Conservation (phyloP, 2,797 vertebrate genomes). For the Phataginus tetradactyla region DNA sequence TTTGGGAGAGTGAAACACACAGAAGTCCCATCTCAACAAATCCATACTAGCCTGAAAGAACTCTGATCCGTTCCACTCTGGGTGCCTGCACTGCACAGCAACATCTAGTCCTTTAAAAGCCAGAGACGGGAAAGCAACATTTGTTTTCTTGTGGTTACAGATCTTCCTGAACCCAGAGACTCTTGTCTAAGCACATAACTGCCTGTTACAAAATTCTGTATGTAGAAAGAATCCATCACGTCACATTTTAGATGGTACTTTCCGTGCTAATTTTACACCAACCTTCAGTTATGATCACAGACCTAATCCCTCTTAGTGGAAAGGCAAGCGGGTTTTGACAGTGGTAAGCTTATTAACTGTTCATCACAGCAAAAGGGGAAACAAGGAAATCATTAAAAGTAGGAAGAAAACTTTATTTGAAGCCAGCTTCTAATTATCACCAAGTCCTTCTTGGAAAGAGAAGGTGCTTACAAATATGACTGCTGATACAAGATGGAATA, state of each 20-base stretch:
- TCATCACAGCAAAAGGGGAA: background rate
- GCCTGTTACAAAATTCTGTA: background rate
- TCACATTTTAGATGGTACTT: background rate
- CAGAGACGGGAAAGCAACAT: background rate
- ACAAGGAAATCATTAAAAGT: background rate
- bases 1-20: fast-evolving
- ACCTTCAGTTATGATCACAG: background rate
- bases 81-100: fast-evolving
- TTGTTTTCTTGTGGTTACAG: background rate
- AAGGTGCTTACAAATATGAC: background rate
- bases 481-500: background rate
- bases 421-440: background rate
- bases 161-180: background rate
- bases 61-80: fast-evolving
- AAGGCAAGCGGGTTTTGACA: background rate
- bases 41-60: background rate
- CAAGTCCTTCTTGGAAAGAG: background rate
- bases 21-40: background rate
- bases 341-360: background rate
- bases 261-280: background rate
- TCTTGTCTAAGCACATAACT: background rate
- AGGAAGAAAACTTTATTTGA: background rate
- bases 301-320: background rate
- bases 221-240: background rate
- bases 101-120: background rate